A percentile compares a stretch with the other conserved stretches of the same genome.
Evolutionary conservation across 1,140 invertebrate species (phyloP).

Genomic region (Drosophila suzukii): DNA sequence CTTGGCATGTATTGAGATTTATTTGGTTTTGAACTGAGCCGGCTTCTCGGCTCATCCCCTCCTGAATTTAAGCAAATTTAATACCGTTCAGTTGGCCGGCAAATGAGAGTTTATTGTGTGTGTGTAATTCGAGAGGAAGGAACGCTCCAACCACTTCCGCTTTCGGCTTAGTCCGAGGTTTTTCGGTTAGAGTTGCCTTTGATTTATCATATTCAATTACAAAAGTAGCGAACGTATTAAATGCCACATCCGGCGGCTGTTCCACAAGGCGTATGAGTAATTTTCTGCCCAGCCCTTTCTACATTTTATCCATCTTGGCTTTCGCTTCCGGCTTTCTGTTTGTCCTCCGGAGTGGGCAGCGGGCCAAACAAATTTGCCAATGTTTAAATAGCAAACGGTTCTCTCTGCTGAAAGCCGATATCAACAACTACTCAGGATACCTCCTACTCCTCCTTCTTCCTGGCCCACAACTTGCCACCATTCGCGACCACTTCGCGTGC

Average conservation of each 20-base stretch:
- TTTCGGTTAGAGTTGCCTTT: constrained; percentile 43
- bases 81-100: constrained; percentile 63
- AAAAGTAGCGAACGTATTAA: constrained; percentile 76
- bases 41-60: constrained; percentile 6
- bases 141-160: constrained; percentile 58
- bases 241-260: constrained; percentile 59
- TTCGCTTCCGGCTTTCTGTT: constrained; percentile 45
- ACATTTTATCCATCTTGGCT: constrained; percentile 14
- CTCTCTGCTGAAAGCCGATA: constrained; percentile 67
- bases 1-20: constrained; percentile 73
- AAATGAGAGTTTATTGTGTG: constrained; percentile 44
- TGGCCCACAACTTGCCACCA: constrained; percentile 15
- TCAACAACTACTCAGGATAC: constrained; percentile 66
- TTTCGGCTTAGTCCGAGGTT: constrained; percentile 17
- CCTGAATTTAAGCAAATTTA: constrained; percentile 46
- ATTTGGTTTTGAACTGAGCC: constrained; percentile 71
- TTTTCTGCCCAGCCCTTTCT: constrained; percentile 37
- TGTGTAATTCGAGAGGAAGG: constrained; percentile 40
- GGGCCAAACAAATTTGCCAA: constrained; percentile 38
- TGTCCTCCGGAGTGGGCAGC: constrained; percentile 40
- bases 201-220: constrained; percentile 84
- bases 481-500: constrained; percentile 57
- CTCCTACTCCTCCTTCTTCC: background rate
- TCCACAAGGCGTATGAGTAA: constrained; percentile 73
- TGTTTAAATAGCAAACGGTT: constrained; percentile 58